A percentile compares a stretch with the other conserved stretches of the same genome.
These are phyloP conservation scores for Quadriops clusia DNA, from an alignment of 2,888 invertebrate species.

Conservation along the genomic window DNA sequence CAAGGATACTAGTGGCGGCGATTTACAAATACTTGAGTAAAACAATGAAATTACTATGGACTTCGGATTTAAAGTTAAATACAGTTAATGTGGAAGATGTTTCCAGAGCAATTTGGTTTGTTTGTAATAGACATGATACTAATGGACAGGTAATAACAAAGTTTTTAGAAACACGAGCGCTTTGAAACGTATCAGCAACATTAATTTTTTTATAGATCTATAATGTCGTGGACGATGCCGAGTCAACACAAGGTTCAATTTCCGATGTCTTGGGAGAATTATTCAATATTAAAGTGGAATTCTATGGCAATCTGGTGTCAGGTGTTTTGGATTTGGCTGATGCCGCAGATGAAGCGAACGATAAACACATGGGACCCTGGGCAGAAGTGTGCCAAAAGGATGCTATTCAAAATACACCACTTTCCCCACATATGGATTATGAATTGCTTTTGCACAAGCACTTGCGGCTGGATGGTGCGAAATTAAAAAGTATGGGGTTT, in stretches of 20 bases:
- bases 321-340: constrained; percentile 69
- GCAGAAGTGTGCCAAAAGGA: constrained; percentile 71
- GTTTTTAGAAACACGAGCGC: neutral
- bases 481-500: constrained; percentile 51
- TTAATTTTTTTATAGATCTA: constrained; percentile 44
- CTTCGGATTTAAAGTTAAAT: constrained; percentile 69
- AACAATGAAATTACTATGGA: constrained; percentile 88
- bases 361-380: constrained; percentile 89
- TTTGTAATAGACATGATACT: constrained; percentile 35
- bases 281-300: constrained; percentile 77
- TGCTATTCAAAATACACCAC: constrained; percentile 68
- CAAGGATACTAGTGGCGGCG: constrained; percentile 74
- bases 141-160: constrained; percentile 24
- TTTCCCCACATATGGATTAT: constrained; percentile 77
- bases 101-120: constrained; percentile 69
- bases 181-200: constrained; percentile 1
- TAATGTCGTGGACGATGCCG: constrained; percentile 72
- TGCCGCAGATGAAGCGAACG: constrained; percentile 83
- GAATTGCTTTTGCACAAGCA: constrained; percentile 74
- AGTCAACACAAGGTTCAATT: constrained; percentile 76
- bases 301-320: constrained; percentile 72
- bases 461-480: constrained; percentile 59
- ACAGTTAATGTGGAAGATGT: constrained; percentile 80
- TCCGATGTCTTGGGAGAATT: constrained; percentile 69
- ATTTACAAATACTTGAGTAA: constrained; percentile 80